These are phyloP conservation scores for Rhagonycha lutea DNA, from an alignment of 2,888 invertebrate genomes.

Conservation along the genomic window DNA sequence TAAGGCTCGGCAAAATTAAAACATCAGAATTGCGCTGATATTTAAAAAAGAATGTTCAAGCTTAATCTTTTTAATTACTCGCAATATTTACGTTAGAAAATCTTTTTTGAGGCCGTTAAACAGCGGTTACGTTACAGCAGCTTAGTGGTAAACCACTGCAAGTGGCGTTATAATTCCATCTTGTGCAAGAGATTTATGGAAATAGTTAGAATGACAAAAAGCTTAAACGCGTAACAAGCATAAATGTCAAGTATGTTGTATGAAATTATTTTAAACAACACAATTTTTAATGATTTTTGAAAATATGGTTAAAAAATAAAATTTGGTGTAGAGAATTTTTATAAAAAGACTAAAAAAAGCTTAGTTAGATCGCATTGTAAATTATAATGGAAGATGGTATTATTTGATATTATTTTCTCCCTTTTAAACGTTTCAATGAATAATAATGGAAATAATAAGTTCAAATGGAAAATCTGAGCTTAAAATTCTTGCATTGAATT, in stretches of 20 bases:
- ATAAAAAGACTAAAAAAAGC: not conserved
- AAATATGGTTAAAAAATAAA: not conserved
- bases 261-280: not conserved
- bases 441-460: not conserved
- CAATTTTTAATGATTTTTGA: not conserved
- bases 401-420: not conserved
- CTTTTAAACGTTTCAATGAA: not conserved
- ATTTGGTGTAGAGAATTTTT: not conserved
- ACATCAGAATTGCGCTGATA: too few species aligned
- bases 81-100: not conserved
- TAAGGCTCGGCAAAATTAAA: too few species aligned
- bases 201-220: not conserved
- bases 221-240: not conserved
- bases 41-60: not conserved
- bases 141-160: not conserved
- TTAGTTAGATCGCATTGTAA: not conserved
- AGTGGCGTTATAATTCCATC: not conserved
- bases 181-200: not conserved
- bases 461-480: too few species aligned
- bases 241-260: not conserved
- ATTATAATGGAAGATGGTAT: not conserved
- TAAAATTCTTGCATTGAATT: too few species aligned
- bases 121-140: not conserved
- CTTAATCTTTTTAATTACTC: not conserved
- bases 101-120: not conserved